Evolutionary conservation across 2,888 invertebrate species (phyloP), one percentile per base, ranked within the genome.

Genomic region (Nemotelus nigrinus): DNA sequence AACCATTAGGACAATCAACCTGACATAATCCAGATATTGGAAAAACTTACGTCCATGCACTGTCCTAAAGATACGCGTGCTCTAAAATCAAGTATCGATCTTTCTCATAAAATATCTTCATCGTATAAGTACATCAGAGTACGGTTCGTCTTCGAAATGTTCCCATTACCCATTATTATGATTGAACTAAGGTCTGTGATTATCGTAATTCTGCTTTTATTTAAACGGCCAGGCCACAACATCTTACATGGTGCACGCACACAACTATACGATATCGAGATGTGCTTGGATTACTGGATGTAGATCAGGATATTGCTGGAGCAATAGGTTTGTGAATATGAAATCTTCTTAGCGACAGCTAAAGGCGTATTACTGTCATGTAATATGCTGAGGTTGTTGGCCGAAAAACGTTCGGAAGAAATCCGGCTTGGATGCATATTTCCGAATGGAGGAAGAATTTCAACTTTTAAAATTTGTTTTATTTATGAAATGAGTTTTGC

Each of bases 141-240:
- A 43, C 55, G 43, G 55, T 55, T 70, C 53, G 55, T 70, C 55
- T 3, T 55, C 70, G 44, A 55, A 70, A 70, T 68, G 70, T 53
- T 70, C 70, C 43, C 70, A 70, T 70, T 70, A 55, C 70, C 70
- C 55, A 53, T 70, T 70, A 70, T 70, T 70, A 70, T 70, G 53
- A 70, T 55, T 39, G 70, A 70, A 41, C 55, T 55, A 50, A 55
- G 55, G 53, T 70, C 43, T 70, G 70, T 55, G 55, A 70, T 70
- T 70, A 70, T 70, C 70, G 70, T 70, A 70, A 70, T 70, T 70
- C 55, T 70, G 70, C 70, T 55, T 70, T 70, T 70, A 70, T 70
- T 70, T 70, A 70, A 70, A 70, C 70, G 70, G 70, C 70, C 70
- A 41, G 70, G 70, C 70, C 70, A 41, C 55, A 70, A 55, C 70